Base-by-base conservation (phyloP, 2,888 invertebrate genomes). In the Dryobota labecula region DNA sequence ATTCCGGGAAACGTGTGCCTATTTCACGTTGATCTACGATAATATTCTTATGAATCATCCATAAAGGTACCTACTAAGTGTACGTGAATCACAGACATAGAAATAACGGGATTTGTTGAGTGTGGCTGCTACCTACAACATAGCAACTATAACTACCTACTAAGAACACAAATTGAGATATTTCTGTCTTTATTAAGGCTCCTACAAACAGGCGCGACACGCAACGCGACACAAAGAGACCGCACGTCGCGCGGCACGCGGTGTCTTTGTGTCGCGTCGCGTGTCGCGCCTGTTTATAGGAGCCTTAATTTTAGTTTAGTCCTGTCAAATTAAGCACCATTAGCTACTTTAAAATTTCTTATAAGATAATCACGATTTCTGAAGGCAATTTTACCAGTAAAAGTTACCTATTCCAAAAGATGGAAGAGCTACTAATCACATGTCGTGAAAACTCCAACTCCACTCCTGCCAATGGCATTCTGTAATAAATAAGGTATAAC, bases 1-100 rank as follows among this genome's bases (percentile, higher is more conserved):
- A 72, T 79, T 81, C 77, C 53, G 56, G 43, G 77, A 71, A 81
- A 62, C 15, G 56, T 62, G 43, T 41, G 38, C 54, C 41, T 68
- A 78, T 70, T 54, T 54, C 33, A 58, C 62, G 24, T 57, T 72
- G 77, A 65, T 62, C 24, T 72, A 57, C 56, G 49, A 51, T 47
- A 38, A 27, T 30, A 33, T 43, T 18, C 36, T 53, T n/a, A 41
- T 80, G 82, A 71, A n/a, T 79, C 68, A 77, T 49, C 47, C 58
- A 1, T 60, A 18, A n/a, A 57, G 24, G 18, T 58, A 11, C 18
- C 41, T n/a, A n/a, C 13, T 20, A 7, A 38, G 49, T n/a, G 43
- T 47, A 18, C 51, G 45, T 68, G 60, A 65, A 41, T 73, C 80
- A 38, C 11, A 54, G 30, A 60, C 24, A 24, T 20, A 41, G 30